Evolutionary conservation across 2,797 vertebrate species (phyloP), one percentile per base, ranked within the genome.

Genomic region (Cossypha dichroa): DNA sequence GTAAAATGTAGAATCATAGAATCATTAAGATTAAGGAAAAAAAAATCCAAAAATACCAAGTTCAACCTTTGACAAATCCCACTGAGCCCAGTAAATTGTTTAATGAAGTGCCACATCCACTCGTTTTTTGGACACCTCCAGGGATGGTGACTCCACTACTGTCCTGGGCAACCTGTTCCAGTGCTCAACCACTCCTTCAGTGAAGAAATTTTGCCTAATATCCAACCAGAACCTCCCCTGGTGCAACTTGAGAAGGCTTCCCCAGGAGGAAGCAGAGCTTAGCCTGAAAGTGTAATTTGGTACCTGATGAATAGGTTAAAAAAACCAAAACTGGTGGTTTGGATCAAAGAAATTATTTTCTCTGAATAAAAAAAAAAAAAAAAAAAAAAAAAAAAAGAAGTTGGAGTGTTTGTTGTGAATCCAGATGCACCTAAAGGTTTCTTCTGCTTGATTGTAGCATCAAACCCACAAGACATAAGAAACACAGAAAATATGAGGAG

Each of bases 91-190:
- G 26, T 19, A 40, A 52, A 22, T 29, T 29, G 13, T 11, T n/a
- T 41, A 34, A 55, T 10, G 16, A 25, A 36, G 6, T 21, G 41
- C 43, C n/a, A 21, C 7, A 21, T 33, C 11, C 22, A 10, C 22
- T 62, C 0, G 0, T 17, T 38, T 43, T 48, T 49, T 38, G 19
- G 25, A 17, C 13, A 15, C 13, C 8, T 82, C 8, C 19, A 69
- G 63, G 34, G 15, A 10, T 43, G 48, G 13, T 7, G 16, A 33
- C 6, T 43, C 22, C 28, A 55, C 28, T 11, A 15, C 26, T 23
- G 6, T 16, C 19, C 55, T 82, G 31, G 6, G 12, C 9, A 68
- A 34, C 3, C n/a, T 26, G 2, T 36, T n/a, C 28, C 48, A 49
- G 6, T 31, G 19, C 12, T 67, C 23, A 46, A 5, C 3, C 14